phyloP scores from a whole-genome alignment of 2,888 invertebrate species.

The Allolobophora icterica region DNA sequence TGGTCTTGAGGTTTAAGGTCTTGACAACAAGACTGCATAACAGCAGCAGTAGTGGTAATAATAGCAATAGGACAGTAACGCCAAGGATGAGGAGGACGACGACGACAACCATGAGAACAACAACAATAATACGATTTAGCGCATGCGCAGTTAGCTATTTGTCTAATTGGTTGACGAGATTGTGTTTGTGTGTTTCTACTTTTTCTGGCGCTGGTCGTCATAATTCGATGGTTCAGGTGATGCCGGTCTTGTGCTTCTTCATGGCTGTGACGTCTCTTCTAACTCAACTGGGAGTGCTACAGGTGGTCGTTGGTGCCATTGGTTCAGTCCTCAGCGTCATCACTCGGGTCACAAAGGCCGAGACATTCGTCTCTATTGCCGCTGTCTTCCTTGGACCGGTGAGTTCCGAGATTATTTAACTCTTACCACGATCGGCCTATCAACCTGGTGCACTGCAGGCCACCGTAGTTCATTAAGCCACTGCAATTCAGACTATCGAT shows the following conservation, averaged over 20 bases:
- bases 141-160: background rate
- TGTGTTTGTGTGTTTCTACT: background rate
- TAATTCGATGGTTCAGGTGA: slow-evolving; percentile 28
- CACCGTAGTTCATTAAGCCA: too few species aligned
- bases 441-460: background rate
- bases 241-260: slow-evolving; percentile 46
- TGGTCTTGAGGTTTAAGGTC: too few species aligned
- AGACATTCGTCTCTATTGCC: slow-evolving; percentile 46
- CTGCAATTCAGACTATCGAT: too few species aligned
- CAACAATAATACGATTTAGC: background rate
- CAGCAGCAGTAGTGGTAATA: too few species aligned
- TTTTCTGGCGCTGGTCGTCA: background rate
- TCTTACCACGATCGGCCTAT: background rate
- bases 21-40: too few species aligned
- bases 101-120: too few species aligned
- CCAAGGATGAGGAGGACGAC: too few species aligned
- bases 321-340: slow-evolving; percentile 41
- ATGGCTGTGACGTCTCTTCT: slow-evolving; percentile 43
- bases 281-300: slow-evolving; percentile 43
- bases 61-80: too few species aligned
- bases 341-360: slow-evolving; percentile 37
- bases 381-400: slow-evolving; percentile 48
- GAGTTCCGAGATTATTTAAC: background rate
- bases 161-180: background rate
- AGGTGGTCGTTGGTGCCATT: slow-evolving; percentile 38